Evolutionary conservation across 1,140 invertebrate species (phyloP).

Genomic region (Caenorhabditis inopinata): DNA sequence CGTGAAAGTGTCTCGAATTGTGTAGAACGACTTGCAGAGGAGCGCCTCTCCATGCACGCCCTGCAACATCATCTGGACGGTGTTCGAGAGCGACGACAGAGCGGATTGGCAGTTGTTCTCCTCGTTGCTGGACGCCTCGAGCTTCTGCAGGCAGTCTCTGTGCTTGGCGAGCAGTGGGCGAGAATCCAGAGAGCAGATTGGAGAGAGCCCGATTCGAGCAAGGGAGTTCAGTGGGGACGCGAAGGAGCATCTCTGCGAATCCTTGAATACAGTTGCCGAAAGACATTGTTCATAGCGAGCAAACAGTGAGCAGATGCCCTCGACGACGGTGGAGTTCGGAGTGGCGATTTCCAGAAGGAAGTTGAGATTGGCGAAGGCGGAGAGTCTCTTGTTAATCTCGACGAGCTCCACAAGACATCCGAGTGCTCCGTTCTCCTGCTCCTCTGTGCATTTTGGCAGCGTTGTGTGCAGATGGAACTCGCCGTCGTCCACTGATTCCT

Average conservation of each 20-base stretch:
- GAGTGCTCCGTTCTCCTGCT: constrained; percentile 62
- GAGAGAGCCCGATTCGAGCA: constrained; percentile 60
- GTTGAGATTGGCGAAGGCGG: constrained; percentile 55
- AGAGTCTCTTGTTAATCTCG: constrained; percentile 60
- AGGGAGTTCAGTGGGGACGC: constrained; percentile 63
- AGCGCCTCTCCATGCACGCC: constrained; percentile 64
- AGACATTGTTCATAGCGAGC: constrained; percentile 59
- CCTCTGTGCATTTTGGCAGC: constrained; percentile 52
- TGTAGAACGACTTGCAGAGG: constrained; percentile 63
- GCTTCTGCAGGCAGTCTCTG: constrained; percentile 47
- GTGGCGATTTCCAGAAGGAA: constrained; percentile 56
- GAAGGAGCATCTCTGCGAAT: constrained; percentile 56
- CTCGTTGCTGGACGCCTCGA: constrained; percentile 42
- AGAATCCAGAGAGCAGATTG: constrained; percentile 58
- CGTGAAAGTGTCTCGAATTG: constrained; percentile 54
- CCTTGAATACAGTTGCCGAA: constrained; percentile 53
- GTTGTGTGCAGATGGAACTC: constrained; percentile 53
- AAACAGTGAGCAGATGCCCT: constrained; percentile 58
- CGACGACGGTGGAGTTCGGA: constrained; percentile 47
- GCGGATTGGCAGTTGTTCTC: constrained; percentile 57
- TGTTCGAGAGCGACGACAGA: constrained; percentile 51
- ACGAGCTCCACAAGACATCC: constrained; percentile 61
- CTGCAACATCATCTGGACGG: constrained; percentile 55
- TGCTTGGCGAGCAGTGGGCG: constrained; percentile 51
- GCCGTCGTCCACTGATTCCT: constrained; percentile 33